Percentiles rank a stretch among this genome's conserved stretches.
phyloP scores from a whole-genome alignment of 2,797 vertebrate genomes.

The Corythornis leucogaster region DNA sequence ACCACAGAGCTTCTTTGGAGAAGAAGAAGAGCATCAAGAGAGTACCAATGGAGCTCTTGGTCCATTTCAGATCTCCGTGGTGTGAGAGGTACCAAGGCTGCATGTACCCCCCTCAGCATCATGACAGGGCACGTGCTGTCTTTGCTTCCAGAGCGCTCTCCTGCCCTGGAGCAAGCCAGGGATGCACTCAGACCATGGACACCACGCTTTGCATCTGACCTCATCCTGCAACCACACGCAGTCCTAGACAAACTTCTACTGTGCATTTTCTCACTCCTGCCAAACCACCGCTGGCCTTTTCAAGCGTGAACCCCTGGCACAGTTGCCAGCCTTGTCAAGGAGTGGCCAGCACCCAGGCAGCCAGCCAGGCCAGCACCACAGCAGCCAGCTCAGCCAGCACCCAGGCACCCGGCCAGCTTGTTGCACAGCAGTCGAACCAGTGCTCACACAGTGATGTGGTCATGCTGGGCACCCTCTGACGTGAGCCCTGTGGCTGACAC shows the following conservation, averaged over 20 bases:
- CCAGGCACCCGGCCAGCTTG: too few species aligned
- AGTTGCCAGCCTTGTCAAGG: too few species aligned
- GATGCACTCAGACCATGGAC: background rate
- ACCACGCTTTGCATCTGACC: rapidly evolving
- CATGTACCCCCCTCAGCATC: background rate
- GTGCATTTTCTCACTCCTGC: background rate
- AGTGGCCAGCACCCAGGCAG: too few species aligned
- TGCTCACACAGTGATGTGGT: too few species aligned
- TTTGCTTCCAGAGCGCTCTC: background rate
- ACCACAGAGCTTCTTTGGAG: background rate
- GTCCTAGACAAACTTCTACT: background rate
- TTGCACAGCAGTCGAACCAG: too few species aligned
- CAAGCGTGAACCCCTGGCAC: background rate
- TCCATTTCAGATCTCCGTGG: rapidly evolving
- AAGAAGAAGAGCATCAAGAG: background rate
- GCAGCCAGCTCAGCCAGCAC: too few species aligned
- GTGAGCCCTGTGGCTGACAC: too few species aligned
- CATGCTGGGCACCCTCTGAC: too few species aligned
- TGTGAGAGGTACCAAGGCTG: background rate
- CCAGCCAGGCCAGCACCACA: background rate
- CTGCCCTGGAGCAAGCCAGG: background rate
- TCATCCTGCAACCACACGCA: rapidly evolving
- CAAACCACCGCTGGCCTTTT: background rate
- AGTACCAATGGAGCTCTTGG: rapidly evolving
- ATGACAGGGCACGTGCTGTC: rapidly evolving